phyloP scores from a whole-genome alignment of 2,797 vertebrate species.

The Harpagifer antarcticus region DNA sequence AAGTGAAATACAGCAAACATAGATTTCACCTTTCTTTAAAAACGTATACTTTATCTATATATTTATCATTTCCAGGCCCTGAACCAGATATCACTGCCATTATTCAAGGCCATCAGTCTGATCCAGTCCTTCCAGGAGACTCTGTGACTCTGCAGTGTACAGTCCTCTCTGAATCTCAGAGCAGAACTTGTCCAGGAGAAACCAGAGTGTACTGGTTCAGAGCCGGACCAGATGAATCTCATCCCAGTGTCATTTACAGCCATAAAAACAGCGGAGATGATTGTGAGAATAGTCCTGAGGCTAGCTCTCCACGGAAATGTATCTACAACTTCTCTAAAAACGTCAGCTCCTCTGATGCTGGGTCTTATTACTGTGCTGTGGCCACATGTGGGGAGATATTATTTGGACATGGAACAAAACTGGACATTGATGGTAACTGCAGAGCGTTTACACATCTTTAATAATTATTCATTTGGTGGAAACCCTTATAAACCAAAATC shows the following conservation, averaged over 20 bases:
- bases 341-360: slow-evolving; percentile 1
- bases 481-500: background rate
- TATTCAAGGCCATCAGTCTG: too few relatives aligned
- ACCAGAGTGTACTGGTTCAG: too few relatives aligned
- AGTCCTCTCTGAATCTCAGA: too few relatives aligned
- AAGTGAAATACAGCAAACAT: too few relatives aligned
- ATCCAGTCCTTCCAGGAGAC: slow-evolving; percentile 12
- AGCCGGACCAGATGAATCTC: too few relatives aligned
- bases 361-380: too few relatives aligned
- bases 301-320: slow-evolving; percentile 26
- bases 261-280: background rate
- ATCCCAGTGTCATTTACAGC: slow-evolving; percentile 36
- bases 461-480: background rate
- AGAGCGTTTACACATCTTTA: background rate
- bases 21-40: too few relatives aligned
- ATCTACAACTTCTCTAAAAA: slow-evolving; percentile 35
- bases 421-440: slow-evolving; percentile 28
- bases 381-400: slow-evolving; percentile 21
- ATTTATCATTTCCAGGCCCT: too few relatives aligned
- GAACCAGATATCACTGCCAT: too few relatives aligned
- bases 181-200: too few relatives aligned
- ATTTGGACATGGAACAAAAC: slow-evolving; percentile 29
- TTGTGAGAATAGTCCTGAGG: slow-evolving; percentile 23
- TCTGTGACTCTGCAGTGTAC: slow-evolving; percentile 26
- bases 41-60: too few relatives aligned